Evolutionary conservation across 1,140 invertebrate genomes (phyloP).

Genomic region (Zaprionus taronus): DNA sequence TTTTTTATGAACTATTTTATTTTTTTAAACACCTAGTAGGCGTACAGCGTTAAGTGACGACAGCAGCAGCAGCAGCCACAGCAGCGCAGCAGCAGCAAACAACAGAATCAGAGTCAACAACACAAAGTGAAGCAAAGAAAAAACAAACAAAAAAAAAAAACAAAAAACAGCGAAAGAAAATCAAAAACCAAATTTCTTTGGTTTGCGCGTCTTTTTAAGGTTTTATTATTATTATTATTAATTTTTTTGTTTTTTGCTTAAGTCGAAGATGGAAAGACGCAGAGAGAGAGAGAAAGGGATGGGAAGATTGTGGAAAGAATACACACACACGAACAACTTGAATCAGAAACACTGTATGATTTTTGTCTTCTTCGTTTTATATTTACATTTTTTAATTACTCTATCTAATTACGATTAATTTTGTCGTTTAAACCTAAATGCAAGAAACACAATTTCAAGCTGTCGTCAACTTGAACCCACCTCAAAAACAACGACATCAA

Average conservation of each 20-base stretch:
- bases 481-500: slow-evolving; percentile 20
- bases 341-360: slow-evolving; percentile 18
- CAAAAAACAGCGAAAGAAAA: slow-evolving; percentile 8
- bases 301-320: neutral
- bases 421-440: slow-evolving; percentile 30
- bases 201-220: slow-evolving; percentile 27
- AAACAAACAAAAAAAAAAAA: slow-evolving; percentile 15
- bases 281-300: neutral
- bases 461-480: slow-evolving; percentile 42
- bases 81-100: neutral
- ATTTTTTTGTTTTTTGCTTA: slow-evolving; percentile 14
- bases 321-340: neutral
- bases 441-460: slow-evolving; percentile 38
- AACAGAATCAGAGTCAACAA: slow-evolving; percentile 26
- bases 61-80: slow-evolving; percentile 11
- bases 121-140: slow-evolving; percentile 20
- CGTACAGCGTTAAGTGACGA: slow-evolving; percentile 58
- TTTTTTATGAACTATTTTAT: slow-evolving; percentile 61
- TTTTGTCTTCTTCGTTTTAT: slow-evolving; percentile 11
- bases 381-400: slow-evolving; percentile 14
- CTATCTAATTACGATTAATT: slow-evolving; percentile 29
- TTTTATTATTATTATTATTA: slow-evolving; percentile 19
- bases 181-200: slow-evolving; percentile 21
- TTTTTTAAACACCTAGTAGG: slow-evolving; percentile 60
- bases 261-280: slow-evolving; percentile 2